These are phyloP conservation scores for Apodemia mormo DNA, from an alignment of 2,888 invertebrate species.

Conservation along the genomic window DNA sequence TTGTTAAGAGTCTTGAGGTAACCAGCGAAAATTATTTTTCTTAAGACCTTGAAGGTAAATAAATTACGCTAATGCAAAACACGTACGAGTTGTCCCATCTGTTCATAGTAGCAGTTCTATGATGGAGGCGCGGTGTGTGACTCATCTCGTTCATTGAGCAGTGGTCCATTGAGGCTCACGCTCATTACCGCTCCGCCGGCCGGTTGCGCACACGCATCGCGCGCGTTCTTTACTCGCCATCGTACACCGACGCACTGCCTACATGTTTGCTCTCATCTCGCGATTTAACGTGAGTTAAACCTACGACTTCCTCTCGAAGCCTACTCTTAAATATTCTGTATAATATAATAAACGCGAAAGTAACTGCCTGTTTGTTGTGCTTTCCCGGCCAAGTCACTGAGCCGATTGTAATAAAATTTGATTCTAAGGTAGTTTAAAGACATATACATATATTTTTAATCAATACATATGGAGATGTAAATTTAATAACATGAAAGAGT, in stretches of 20 bases:
- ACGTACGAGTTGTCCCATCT: constrained; percentile 64
- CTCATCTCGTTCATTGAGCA: constrained; percentile 65
- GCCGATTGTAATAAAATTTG: too few species aligned
- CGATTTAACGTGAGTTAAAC: constrained; percentile 72
- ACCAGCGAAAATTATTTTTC: too few species aligned
- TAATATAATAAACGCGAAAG: too few species aligned
- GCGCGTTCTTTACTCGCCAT: constrained; percentile 56
- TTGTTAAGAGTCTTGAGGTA: too few species aligned
- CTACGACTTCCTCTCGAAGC: constrained; percentile 69
- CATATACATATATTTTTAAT: too few species aligned
- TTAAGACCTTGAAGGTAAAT: too few species aligned
- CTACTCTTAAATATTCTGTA: constrained; percentile 29
- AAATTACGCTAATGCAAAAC: constrained; percentile 30
- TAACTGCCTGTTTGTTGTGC: too few species aligned
- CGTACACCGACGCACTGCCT: constrained; percentile 60
- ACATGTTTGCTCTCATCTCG: constrained; percentile 66
- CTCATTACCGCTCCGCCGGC: constrained; percentile 80
- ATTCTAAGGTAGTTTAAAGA: too few species aligned
- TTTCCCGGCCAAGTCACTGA: too few species aligned
- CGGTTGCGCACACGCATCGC: constrained; percentile 76
- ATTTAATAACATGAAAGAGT: too few species aligned
- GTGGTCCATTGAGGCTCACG: constrained; percentile 74
- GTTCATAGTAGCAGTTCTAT: constrained; percentile 67
- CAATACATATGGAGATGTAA: too few species aligned
- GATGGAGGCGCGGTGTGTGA: constrained; percentile 76